These are phyloP conservation scores for Lapara coniferarum DNA, from an alignment of 2,888 invertebrate genomes.

Conservation along the genomic window DNA sequence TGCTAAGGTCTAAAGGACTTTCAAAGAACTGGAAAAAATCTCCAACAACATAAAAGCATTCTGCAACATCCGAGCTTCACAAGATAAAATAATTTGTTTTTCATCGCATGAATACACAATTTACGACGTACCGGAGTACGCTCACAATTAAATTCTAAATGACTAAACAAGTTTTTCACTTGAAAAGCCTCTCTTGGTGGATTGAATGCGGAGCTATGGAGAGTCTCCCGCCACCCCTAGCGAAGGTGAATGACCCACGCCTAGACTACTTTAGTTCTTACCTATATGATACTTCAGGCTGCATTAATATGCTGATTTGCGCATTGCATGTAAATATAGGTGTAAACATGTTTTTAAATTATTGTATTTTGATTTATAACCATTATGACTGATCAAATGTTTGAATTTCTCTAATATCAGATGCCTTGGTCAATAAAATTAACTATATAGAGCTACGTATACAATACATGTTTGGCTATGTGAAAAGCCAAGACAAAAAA, in stretches of 20 bases:
- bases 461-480: too few relatives aligned
- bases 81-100: background rate
- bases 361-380: too few relatives aligned
- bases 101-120: conserved; percentile 1
- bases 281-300: background rate
- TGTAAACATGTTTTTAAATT: too few relatives aligned
- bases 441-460: too few relatives aligned
- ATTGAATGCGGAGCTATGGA: conserved; percentile 8
- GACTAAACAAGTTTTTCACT: conserved; percentile 22
- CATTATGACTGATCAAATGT: too few relatives aligned
- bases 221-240: conserved; percentile 34
- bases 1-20: background rate
- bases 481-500: too few relatives aligned
- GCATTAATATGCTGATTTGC: too few relatives aligned
- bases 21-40: background rate
- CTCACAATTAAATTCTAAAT: conserved; percentile 21
- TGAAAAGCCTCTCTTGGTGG: conserved; percentile 5
- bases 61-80: background rate
- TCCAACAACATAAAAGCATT: background rate
- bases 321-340: too few relatives aligned
- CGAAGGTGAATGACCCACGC: conserved; percentile 38
- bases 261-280: conserved; percentile 33
- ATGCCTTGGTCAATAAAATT: too few relatives aligned
- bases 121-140: conserved; percentile 2
- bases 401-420: too few relatives aligned